phyloP scores from a whole-genome alignment of 2,888 invertebrate genomes.

The Erynnis tages region DNA sequence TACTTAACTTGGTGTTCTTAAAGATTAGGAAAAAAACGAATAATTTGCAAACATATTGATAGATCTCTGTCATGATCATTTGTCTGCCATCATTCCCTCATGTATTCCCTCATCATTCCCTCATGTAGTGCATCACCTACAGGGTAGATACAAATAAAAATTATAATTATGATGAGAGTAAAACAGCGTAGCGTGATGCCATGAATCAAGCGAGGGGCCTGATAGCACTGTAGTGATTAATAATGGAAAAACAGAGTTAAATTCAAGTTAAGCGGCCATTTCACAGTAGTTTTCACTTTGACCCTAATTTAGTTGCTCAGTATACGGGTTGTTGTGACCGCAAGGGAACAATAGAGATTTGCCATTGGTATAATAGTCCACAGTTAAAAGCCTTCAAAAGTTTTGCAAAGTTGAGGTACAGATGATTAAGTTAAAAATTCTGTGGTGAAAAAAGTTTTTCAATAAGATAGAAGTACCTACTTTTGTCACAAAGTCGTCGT shows the following conservation, averaged over 20 bases:
- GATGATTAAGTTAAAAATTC: not conserved
- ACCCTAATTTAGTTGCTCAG: constrained; percentile 31
- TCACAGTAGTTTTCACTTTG: constrained; percentile 34
- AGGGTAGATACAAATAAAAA: too few relatives aligned
- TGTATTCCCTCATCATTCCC: too few relatives aligned
- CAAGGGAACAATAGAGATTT: constrained; percentile 27
- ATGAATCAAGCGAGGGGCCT: constrained; percentile 17
- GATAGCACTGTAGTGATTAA: constrained; percentile 34
- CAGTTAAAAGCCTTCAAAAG: constrained; percentile 9
- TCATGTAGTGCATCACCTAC: too few relatives aligned
- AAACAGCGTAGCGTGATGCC: constrained; percentile 18
- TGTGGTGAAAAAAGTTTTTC: too few relatives aligned
- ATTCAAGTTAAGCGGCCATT: constrained; percentile 32
- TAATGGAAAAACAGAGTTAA: constrained; percentile 37
- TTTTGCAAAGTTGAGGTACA: not conserved
- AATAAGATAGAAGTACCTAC: too few relatives aligned
- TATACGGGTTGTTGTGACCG: constrained; percentile 26
- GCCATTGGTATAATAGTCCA: constrained; percentile 18
- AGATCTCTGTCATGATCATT: too few relatives aligned
- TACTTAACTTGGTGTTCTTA: too few relatives aligned
- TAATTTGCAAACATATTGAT: too few relatives aligned
- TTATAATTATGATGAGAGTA: constrained; percentile 23
- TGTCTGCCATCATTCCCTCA: too few relatives aligned
- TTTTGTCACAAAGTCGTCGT: too few relatives aligned
- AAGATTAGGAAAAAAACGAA: too few relatives aligned